Evolutionary conservation across 2,113 vertebrate genomes (phyloP), one percentile per base, ranked within the genome.

Genomic region (Dendropsophus ebraccatus): DNA sequence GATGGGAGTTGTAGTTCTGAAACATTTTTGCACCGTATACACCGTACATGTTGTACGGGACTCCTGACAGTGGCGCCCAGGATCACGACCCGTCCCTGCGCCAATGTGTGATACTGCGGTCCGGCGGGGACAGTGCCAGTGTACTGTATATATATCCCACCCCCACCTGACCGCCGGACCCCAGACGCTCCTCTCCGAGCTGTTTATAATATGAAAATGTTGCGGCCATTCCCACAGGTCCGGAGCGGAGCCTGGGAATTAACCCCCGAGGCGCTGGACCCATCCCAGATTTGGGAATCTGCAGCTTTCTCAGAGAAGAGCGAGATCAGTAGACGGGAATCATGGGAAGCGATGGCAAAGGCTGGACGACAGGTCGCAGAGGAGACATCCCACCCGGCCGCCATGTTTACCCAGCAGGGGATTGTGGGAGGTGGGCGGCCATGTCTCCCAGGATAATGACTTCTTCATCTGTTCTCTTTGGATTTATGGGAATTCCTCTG

Each of bases 141-240:
- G 5, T 54, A 54, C 50, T n/a, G 23, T 60, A 10, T 60, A 60
- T 60, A 60, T 19, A 6, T 3, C 17, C 54, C 54, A 19, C 6
- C 54, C 54, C 41, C 41, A 41, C 41, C 0, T 8, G 56, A 58
- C 62, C 28, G 13, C 62, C 62, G 62, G 5, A 30, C 62, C 62
- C 17, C 65, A 69, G 65, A 69, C 32, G 16, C 65, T 37, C 30
- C 30, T 35, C 65, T 69, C 45, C 5, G 23, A 25, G 37, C 72
- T 75, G 72, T 75, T 47, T 75, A 75, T 49, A 25, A 75, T 28
- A 75, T 47, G 45, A n/a, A 25, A 49, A 69, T 21, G 65, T 69
- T 30, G 17, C 65, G 32, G 65, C 32, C 14, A 30, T 69, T 69
- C 65, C 65, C 65, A 69, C 65, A 35, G 65, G 30, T 69, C 30